Evolutionary conservation across 2,797 vertebrate genomes (phyloP).

Genomic region (Hybognathus amarus): DNA sequence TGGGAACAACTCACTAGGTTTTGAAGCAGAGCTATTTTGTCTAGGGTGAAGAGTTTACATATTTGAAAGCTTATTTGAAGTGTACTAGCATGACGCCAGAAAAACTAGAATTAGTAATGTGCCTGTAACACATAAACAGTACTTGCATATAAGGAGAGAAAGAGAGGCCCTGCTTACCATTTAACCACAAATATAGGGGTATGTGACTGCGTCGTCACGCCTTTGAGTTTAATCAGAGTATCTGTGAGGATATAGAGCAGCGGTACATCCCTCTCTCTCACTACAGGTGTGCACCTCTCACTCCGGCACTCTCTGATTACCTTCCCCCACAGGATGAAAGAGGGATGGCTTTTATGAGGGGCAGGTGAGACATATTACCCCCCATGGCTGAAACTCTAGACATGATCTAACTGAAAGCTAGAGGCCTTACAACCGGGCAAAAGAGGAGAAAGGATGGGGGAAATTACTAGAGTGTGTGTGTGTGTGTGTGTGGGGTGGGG

Average conservation of each 20-base stretch:
- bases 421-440: constrained; percentile 13
- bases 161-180: not conserved
- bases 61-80: not conserved
- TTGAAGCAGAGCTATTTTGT: not conserved
- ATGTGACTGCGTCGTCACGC: not conserved
- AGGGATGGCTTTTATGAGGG: constrained; percentile 36
- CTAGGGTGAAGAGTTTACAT: constrained; percentile 13
- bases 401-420: constrained; percentile 42
- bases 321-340: constrained; percentile 52
- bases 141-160: not conserved
- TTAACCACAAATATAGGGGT: constrained; percentile 28
- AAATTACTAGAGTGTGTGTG: not conserved
- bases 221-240: constrained; percentile 15
- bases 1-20: not conserved
- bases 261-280: not conserved
- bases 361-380: constrained; percentile 38
- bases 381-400: constrained; percentile 52
- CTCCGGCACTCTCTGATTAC: constrained; percentile 38
- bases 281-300: constrained; percentile 49
- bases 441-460: not conserved
- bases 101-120: constrained; percentile 15
- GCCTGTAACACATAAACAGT: constrained; percentile 1
- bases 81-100: not conserved
- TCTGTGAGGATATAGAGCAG: constrained; percentile 3
- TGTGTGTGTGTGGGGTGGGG: not conserved